Conservation (phyloP, 2,888 invertebrate species). For the Tryphoninae sp. region DNA sequence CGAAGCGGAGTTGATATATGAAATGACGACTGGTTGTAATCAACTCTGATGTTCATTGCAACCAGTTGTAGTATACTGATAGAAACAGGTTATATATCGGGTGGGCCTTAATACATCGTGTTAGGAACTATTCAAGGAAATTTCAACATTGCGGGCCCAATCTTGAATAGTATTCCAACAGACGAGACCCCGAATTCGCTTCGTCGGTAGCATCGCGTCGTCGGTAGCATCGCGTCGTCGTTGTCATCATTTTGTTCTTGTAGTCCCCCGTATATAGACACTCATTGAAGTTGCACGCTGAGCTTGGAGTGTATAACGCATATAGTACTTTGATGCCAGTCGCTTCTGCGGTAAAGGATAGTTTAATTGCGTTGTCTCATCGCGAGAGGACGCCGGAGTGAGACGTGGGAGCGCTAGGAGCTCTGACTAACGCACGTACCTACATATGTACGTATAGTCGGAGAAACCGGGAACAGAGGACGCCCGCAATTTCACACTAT, state of each 20-base stretch:
- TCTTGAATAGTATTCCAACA: background rate
- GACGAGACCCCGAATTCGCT: background rate
- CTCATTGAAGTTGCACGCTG: constrained; percentile 11
- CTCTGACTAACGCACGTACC: background rate
- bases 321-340: constrained; percentile 12
- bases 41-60: constrained; percentile 68
- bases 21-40: constrained; percentile 75
- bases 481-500: constrained; percentile 12
- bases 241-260: constrained; percentile 43
- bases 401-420: constrained; percentile 18
- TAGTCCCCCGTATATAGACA: constrained; percentile 20
- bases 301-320: constrained; percentile 24
- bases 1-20: constrained; percentile 42
- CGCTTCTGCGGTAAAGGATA: constrained; percentile 70
- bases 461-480: background rate
- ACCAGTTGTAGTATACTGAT: constrained; percentile 12
- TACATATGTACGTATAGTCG: background rate
- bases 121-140: constrained; percentile 32
- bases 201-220: constrained; percentile 33
- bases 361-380: constrained; percentile 72
- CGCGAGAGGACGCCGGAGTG: background rate
- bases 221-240: constrained; percentile 26
- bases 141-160: constrained; percentile 19
- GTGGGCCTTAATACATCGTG: background rate
- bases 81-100: background rate